Conservation (phyloP, 2,113 vertebrate species). For the Hucho hucho region DNA sequence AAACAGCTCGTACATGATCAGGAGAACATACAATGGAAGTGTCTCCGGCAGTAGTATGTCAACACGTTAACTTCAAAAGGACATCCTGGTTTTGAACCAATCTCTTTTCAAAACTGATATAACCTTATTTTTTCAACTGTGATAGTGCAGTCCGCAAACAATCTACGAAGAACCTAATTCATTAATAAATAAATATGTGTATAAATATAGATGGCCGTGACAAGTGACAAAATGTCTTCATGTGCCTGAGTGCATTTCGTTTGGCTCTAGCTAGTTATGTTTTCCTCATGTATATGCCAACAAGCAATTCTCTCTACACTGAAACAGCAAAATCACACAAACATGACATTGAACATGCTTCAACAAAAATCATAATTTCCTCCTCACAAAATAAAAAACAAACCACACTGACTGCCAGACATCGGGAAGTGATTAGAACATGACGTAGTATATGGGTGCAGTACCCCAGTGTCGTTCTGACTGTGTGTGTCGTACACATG, state of each 20-base stretch:
- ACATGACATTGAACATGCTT: slow-evolving; percentile 43
- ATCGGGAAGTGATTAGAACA: not conserved
- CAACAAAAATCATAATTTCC: slow-evolving; percentile 12
- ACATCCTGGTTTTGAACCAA: not conserved
- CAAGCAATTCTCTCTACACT: not conserved
- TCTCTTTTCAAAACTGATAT: not conserved
- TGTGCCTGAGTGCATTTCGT: slow-evolving; percentile 25
- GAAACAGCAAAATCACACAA: slow-evolving; percentile 15
- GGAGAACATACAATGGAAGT: slow-evolving; percentile 41
- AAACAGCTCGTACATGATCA: slow-evolving; percentile 26
- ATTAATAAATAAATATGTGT: slow-evolving; percentile 40
- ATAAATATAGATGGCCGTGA: slow-evolving; percentile 7
- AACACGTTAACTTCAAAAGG: not conserved
- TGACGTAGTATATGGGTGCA: slow-evolving; percentile 1
- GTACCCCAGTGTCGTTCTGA: too few relatives aligned
- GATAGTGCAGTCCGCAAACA: not conserved
- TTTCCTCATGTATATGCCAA: slow-evolving; percentile 20
- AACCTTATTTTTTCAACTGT: not conserved
- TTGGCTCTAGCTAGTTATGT: not conserved
- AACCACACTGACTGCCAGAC: not conserved
- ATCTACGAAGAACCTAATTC: slow-evolving; percentile 37
- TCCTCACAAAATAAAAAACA: slow-evolving; percentile 15
- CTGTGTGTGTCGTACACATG: slow-evolving; percentile 11
- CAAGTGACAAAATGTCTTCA: slow-evolving; percentile 29
- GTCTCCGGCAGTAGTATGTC: not conserved